Base-by-base conservation (phyloP, 1,140 invertebrate species). In the Heliothis virescens region DNA sequence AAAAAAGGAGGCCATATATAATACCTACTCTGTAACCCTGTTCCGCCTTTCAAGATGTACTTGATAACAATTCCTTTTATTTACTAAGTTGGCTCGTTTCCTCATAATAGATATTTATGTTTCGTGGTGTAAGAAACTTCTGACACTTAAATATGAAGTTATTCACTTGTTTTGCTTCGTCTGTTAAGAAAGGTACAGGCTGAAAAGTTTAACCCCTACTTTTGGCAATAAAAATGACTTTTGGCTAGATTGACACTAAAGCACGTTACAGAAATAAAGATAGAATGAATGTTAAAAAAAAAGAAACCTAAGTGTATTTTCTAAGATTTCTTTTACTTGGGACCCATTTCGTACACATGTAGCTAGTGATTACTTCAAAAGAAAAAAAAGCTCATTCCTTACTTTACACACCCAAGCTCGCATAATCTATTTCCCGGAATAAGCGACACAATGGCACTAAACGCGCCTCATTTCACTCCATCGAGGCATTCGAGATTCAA, bases 151-250 rank as follows among this genome's bases (percentile, higher is more conserved):
- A 77, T 65, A 77, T 65, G 26, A 77, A 77, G 74, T 52, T 65
- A 62, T 65, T 41, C 62, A 55, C 57, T 62, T 77, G 74, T 65
- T 77, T 75, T 63, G 60, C 60, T 65, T 65, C 55, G 60, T 7
- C 47, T 65, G 50, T 60, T 52, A 41, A 75, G 73, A 52, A 75
- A 75, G 21, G 48, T 65, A 52, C 29, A 18, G n/a, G 52, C 73
- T 55, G 69, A 75, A 75, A 13, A 50, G 50, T 53, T 26, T 7
- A 62, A 52, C 53, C n/a, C 53, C 48, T 63, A 76, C 73, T 16
- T 63, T 48, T 3, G 10, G 34, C 9, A 41, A 41, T 41, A 5
- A 41, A 41, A 41, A 41, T 9, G 7, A 7, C 34, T 9, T 41
- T 41, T 41, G 34, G 5, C 34, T 9, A 41, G 34, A 41, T 41